phyloP scores from a whole-genome alignment of 2,888 invertebrate genomes.

The Drosophila vallismaia region DNA sequence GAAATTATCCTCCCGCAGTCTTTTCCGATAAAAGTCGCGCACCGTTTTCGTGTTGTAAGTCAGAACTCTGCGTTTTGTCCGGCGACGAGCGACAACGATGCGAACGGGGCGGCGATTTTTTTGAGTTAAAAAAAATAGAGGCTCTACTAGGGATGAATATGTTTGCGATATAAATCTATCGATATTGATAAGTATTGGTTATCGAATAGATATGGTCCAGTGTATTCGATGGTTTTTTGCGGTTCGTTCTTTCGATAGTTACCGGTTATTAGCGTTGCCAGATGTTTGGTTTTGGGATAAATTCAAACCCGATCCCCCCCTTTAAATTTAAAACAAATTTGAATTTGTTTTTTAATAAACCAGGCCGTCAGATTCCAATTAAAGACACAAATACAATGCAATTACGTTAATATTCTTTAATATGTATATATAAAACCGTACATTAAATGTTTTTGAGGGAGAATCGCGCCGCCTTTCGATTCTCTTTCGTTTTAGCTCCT shows the following conservation, averaged over 20 bases:
- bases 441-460: slow-evolving; percentile 39
- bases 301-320: no score
- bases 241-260: no score
- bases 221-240: no score
- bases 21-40: slow-evolving; percentile 1
- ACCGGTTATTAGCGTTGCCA: no score
- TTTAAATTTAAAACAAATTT: no score
- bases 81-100: background rate
- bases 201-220: no score
- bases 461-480: slow-evolving; percentile 32
- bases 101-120: background rate
- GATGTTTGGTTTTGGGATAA: no score
- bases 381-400: background rate
- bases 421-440: slow-evolving; percentile 56
- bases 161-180: no score
- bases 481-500: slow-evolving; percentile 23
- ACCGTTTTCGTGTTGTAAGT: slow-evolving; percentile 1
- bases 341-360: no score
- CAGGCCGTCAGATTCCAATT: background rate
- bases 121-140: no score
- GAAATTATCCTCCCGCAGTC: background rate
- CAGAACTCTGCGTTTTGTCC: slow-evolving; percentile 1
- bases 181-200: no score
- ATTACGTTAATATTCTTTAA: slow-evolving; percentile 25
- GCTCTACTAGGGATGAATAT: no score